Conservation (phyloP, 2,888 invertebrate genomes). For the Pachymerium ferrugineum region DNA sequence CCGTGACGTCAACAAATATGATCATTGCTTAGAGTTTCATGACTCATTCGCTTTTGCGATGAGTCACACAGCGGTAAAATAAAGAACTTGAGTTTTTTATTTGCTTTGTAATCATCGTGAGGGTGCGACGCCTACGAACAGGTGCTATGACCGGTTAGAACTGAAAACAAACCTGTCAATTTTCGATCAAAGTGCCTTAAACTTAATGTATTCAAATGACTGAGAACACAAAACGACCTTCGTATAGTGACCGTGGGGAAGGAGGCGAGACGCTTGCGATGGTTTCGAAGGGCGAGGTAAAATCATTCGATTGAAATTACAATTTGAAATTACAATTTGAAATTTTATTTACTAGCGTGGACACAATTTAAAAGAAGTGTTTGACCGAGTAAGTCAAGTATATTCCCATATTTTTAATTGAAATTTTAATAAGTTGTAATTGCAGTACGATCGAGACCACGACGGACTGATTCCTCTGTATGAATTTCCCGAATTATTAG, state of each 20-base stretch:
- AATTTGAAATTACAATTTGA: neutral
- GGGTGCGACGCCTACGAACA: too few relatives aligned
- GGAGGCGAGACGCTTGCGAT: neutral
- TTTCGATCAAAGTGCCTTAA: too few relatives aligned
- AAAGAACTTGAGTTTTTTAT: too few relatives aligned
- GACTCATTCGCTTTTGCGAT: too few relatives aligned
- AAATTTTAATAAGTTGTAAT: neutral
- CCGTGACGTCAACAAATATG: too few relatives aligned
- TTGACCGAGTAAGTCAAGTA: neutral
- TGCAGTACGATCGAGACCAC: slow-evolving; percentile 24
- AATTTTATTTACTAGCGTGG: neutral
- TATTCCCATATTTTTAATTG: neutral
- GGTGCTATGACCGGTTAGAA: too few relatives aligned
- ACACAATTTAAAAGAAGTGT: neutral
- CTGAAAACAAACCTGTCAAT: too few relatives aligned
- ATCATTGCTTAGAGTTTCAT: too few relatives aligned
- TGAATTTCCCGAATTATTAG: neutral
- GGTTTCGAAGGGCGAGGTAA: slow-evolving; percentile 3
- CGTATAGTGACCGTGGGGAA: neutral
- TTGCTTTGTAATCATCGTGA: too few relatives aligned
- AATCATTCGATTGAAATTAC: neutral
- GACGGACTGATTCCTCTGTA: slow-evolving; percentile 14
- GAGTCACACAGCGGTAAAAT: too few relatives aligned
- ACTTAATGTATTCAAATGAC: too few relatives aligned
- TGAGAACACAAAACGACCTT: too few relatives aligned